Conservation (phyloP, 35 echinoderm and acorn worm species). For the Strongylocentrotus purpuratus region DNA sequence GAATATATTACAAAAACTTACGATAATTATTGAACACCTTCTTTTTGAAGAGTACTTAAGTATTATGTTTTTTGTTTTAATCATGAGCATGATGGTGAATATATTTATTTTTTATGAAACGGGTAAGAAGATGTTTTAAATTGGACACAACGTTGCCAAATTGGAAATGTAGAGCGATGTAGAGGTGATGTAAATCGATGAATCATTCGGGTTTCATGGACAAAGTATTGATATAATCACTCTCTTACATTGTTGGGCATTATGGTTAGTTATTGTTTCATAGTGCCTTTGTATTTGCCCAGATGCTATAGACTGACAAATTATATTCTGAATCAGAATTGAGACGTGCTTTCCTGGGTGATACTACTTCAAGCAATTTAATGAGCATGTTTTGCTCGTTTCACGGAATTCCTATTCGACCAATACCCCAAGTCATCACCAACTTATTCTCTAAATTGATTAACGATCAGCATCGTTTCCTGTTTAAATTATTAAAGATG, state of each 20-base stretch:
- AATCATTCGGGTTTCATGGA: neutral
- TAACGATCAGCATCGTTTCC: neutral
- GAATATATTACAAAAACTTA: no score
- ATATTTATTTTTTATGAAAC: neutral
- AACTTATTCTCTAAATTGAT: neutral
- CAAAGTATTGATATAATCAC: neutral
- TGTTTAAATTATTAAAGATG: neutral
- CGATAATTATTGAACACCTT: no score
- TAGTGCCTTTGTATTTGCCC: neutral
- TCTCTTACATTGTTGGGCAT: neutral
- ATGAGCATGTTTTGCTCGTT: neutral
- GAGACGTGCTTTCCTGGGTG: neutral
- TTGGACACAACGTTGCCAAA: neutral
- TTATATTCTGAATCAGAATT: neutral
- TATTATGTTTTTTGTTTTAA: no score
- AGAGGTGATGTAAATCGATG: neutral
- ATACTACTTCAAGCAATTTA: neutral
- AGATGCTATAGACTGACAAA: neutral
- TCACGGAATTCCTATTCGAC: neutral
- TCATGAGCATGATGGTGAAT: neutral
- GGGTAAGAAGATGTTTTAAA: neutral
- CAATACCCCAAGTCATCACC: neutral
- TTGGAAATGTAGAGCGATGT: neutral
- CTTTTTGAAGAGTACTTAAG: no score
- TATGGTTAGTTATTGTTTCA: neutral